phyloP scores from a whole-genome alignment of 2,797 vertebrate genomes.

The Serranus cabrilla region DNA sequence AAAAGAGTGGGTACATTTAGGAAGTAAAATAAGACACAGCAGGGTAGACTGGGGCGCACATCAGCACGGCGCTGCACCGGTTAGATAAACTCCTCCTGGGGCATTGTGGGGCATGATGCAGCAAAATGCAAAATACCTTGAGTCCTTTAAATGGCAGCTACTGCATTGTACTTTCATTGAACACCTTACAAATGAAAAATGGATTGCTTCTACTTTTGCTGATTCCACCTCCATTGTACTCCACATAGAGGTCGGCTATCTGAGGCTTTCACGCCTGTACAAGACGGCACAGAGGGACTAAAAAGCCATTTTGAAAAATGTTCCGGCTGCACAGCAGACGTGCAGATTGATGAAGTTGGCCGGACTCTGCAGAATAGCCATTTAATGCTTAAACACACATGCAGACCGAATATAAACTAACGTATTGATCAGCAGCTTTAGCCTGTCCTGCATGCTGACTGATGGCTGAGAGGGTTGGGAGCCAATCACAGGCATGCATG shows the following conservation, averaged over 20 bases:
- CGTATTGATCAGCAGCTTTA: conserved; percentile 67
- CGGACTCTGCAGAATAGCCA: conserved; percentile 43
- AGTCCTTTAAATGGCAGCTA: conserved; percentile 34
- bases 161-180: conserved; percentile 31
- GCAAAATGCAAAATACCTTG: conserved; percentile 61
- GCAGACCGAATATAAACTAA: conserved; percentile 46
- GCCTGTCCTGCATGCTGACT: conserved; percentile 46
- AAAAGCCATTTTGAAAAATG: conserved; percentile 48
- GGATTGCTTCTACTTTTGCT: conserved; percentile 52
- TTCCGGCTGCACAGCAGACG: conserved; percentile 10
- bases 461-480: conserved; percentile 29
- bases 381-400: conserved; percentile 66
- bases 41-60: background rate
- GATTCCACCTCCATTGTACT: conserved; percentile 45
- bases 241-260: conserved; percentile 1
- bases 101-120: conserved; percentile 47
- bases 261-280: conserved; percentile 29
- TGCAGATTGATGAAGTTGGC: conserved; percentile 34
- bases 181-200: conserved; percentile 58
- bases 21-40: conserved; percentile 35
- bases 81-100: conserved; percentile 42
- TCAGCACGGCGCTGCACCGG: conserved; percentile 5
- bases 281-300: conserved; percentile 27
- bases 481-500: conserved; percentile 8
- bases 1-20: conserved; percentile 26